Conservation (phyloP, 2,113 vertebrate species). For the Trematocara zebra region DNA sequence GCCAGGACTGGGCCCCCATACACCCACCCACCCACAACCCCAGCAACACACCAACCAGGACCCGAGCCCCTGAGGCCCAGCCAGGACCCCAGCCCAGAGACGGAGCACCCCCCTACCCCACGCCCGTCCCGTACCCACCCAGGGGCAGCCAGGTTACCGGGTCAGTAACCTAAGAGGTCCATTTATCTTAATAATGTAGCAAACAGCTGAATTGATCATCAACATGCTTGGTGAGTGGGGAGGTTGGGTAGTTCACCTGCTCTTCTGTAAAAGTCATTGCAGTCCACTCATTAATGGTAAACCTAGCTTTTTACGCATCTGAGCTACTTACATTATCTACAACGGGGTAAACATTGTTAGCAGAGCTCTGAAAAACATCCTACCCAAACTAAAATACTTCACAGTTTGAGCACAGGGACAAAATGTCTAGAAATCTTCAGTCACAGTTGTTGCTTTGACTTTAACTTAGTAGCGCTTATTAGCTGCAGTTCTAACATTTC, state of each 20-base stretch:
- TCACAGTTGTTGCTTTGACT: conserved; percentile 1
- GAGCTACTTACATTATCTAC: neutral
- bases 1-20: too few species aligned
- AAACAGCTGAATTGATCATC: neutral
- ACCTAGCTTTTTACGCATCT: neutral
- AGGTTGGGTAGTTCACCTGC: neutral
- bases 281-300: neutral
- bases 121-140: too few species aligned
- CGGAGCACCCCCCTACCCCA: too few species aligned
- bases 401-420: conserved; percentile 12
- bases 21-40: too few species aligned
- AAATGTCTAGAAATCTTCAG: conserved; percentile 7
- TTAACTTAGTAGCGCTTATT: neutral
- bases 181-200: neutral
- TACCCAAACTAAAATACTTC: neutral
- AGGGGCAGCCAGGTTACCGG: too few species aligned
- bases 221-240: neutral
- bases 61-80: too few species aligned
- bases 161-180: neutral
- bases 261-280: neutral
- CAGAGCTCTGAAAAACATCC: neutral
- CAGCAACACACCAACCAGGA: too few species aligned
- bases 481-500: neutral
- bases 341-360: neutral
- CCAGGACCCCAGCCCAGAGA: too few species aligned